Conservation (phyloP, 2,888 invertebrate genomes). For the Lepidochrysops patricia region DNA sequence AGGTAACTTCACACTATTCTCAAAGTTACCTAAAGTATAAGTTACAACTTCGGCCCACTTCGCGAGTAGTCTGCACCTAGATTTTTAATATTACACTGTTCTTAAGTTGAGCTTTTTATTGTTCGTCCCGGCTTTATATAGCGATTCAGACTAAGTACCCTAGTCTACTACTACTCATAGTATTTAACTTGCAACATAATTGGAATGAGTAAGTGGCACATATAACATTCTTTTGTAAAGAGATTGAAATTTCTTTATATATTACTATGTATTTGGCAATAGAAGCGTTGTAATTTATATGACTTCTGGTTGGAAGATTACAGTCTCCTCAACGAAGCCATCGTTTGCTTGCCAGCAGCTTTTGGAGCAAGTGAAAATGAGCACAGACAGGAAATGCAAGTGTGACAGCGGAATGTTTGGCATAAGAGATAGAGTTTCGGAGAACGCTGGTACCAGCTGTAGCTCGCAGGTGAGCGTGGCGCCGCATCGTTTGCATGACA, state of each 20-base stretch:
- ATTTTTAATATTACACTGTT: background rate
- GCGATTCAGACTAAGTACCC: background rate
- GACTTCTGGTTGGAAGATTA: slow-evolving; percentile 84
- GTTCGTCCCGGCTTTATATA: background rate
- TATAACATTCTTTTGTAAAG: background rate
- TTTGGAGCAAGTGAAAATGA: slow-evolving; percentile 86
- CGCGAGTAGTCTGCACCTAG: too few species aligned
- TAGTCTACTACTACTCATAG: background rate
- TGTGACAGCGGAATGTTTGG: slow-evolving; percentile 69
- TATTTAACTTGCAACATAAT: background rate
- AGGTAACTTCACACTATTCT: too few species aligned
- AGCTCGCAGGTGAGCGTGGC: slow-evolving; percentile 84
- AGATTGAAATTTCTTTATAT: background rate
- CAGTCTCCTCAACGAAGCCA: slow-evolving; percentile 78
- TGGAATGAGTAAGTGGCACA: background rate
- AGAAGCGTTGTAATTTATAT: slow-evolving; percentile 32
- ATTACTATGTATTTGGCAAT: background rate
- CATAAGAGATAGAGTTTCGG: slow-evolving; percentile 78
- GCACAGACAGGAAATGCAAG: slow-evolving; percentile 90
- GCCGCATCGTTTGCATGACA: slow-evolving; percentile 80
- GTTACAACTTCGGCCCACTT: too few species aligned
- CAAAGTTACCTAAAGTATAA: too few species aligned
- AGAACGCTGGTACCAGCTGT: slow-evolving; percentile 87
- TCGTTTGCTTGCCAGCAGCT: slow-evolving; percentile 89
- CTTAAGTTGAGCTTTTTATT: background rate